phyloP scores from a whole-genome alignment of 2,888 invertebrate species.

The Pristionchus entomophagus region DNA sequence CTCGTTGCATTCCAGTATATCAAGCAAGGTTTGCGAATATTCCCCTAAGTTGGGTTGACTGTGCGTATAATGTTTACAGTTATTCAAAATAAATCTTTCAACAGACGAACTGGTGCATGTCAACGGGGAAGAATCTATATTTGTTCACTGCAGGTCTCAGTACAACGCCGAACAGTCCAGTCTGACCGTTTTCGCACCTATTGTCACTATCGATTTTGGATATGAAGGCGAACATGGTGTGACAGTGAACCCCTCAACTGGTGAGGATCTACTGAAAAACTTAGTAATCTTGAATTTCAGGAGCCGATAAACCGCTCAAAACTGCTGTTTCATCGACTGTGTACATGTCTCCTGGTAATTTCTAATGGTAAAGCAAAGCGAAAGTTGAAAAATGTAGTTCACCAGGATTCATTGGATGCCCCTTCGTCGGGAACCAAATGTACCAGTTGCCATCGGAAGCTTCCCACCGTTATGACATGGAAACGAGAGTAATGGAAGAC shows the following conservation, averaged over 20 bases:
- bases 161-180: neutral
- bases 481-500: neutral
- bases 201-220: neutral
- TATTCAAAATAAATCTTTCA: no score
- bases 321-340: neutral
- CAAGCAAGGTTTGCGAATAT: slow-evolving; percentile 2
- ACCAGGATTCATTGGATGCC: neutral
- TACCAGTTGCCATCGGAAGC: no score
- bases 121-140: no score
- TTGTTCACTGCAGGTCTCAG: neutral
- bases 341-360: neutral
- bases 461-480: neutral
- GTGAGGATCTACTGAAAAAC: no score
- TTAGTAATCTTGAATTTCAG: no score
- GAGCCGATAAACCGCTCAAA: neutral
- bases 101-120: no score
- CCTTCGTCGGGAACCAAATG: neutral
- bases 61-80: no score
- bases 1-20: neutral
- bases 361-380: neutral
- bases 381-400: neutral
- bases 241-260: neutral
- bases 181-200: neutral
- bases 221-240: neutral
- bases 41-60: no score